These are phyloP conservation scores for Cyprinodon brontotheroides DNA, from an alignment of 2,113 vertebrate genomes.

Conservation along the genomic window DNA sequence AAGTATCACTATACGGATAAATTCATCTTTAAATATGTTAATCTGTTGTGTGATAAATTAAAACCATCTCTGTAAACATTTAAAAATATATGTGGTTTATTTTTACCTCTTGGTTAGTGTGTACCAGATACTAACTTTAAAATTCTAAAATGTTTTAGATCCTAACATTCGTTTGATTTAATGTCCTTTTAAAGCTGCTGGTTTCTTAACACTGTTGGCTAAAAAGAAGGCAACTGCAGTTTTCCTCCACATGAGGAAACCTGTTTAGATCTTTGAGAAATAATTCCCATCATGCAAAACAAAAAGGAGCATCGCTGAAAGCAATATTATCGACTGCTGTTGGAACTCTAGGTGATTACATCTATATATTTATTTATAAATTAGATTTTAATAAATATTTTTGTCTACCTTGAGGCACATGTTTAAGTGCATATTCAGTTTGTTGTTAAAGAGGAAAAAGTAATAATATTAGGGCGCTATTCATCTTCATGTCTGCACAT, in stretches of 20 bases:
- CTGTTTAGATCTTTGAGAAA: not conserved
- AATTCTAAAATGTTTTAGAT: conserved; percentile 11
- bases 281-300: not conserved
- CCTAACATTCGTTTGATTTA: not conserved
- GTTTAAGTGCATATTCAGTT: not conserved
- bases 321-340: not conserved
- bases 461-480: not conserved
- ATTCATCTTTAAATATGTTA: not conserved
- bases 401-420: not conserved
- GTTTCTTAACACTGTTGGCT: not conserved
- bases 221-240: not conserved
- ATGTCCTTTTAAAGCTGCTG: not conserved
- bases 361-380: no score
- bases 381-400: not conserved
- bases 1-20: not conserved
- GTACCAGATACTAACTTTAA: not conserved
- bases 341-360: no score
- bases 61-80: not conserved
- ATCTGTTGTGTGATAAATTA: not conserved
- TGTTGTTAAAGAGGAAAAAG: not conserved
- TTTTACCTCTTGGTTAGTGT: no score
- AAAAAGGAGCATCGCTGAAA: not conserved
- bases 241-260: not conserved
- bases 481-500: not conserved
- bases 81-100: not conserved